phyloP scores from a whole-genome alignment of 2,113 vertebrate genomes.

The Solea solea region DNA sequence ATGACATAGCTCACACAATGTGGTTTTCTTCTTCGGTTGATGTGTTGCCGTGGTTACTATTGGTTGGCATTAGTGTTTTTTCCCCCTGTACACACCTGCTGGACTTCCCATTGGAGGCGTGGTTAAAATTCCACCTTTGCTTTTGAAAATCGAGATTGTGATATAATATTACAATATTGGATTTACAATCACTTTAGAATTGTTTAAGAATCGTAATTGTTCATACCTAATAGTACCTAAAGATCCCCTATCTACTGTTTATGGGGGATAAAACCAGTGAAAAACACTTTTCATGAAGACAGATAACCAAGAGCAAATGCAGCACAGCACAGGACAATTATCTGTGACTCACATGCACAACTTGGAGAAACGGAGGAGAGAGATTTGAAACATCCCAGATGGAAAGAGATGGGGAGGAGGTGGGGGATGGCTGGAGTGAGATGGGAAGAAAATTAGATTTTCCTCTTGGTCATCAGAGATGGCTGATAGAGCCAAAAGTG shows the following conservation, averaged over 20 bases:
- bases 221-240: too few relatives aligned
- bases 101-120: too few relatives aligned
- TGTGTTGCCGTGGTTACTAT: too few relatives aligned
- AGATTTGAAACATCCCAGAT: conserved; percentile 1
- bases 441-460: conserved; percentile 55
- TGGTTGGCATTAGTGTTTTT: too few relatives aligned
- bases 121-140: too few relatives aligned
- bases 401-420: background rate
- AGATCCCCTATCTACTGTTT: background rate
- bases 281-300: background rate
- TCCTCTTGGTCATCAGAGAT: conserved; percentile 41
- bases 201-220: too few relatives aligned
- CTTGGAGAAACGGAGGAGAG: background rate
- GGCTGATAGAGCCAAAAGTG: conserved; percentile 33
- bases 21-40: too few relatives aligned
- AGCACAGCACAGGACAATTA: background rate
- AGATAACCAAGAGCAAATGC: background rate
- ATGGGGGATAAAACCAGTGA: background rate
- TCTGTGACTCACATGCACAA: conserved; percentile 3
- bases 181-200: too few relatives aligned
- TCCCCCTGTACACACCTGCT: too few relatives aligned
- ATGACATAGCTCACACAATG: too few relatives aligned
- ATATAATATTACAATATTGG: too few relatives aligned
- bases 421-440: background rate
- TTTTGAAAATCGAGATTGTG: too few relatives aligned